A percentile compares a stretch with the other conserved stretches of the same genome.
phyloP scores from a whole-genome alignment of 2,113 vertebrate species.

The Neotragus moschatus region DNA sequence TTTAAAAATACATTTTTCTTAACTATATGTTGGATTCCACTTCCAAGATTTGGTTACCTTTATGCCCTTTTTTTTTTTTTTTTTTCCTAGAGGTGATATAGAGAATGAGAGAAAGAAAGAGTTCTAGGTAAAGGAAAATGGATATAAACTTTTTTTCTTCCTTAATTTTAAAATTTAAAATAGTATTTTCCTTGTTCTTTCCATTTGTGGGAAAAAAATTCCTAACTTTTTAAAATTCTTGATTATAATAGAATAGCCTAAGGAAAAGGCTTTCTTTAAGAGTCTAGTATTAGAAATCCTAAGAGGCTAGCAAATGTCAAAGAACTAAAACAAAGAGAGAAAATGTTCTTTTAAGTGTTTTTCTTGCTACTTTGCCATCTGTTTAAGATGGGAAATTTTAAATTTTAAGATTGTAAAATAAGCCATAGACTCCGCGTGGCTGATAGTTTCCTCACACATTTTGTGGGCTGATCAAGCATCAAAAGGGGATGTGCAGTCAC shows the following conservation, averaged over 20 bases:
- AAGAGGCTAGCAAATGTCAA: neutral
- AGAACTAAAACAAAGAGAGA: neutral
- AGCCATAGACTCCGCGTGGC: neutral
- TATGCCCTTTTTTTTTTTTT: neutral
- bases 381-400: neutral
- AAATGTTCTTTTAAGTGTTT: neutral
- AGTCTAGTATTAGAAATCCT: neutral
- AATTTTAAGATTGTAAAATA: neutral
- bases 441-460: neutral
- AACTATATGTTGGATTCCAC: neutral
- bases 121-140: neutral
- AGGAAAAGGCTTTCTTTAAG: neutral
- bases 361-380: neutral
- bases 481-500: neutral
- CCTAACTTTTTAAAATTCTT: neutral
- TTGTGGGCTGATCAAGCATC: neutral
- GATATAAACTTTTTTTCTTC: neutral
- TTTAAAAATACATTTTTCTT: conserved; percentile 32
- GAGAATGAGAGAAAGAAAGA: neutral
- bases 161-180: conserved; percentile 5
- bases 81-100: neutral
- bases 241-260: neutral
- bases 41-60: neutral
- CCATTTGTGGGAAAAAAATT: neutral
- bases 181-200: neutral